A percentile compares a stretch with the other conserved stretches of the same genome.
Conservation (phyloP, 2,888 invertebrate species). For the Tholera decimalis region DNA sequence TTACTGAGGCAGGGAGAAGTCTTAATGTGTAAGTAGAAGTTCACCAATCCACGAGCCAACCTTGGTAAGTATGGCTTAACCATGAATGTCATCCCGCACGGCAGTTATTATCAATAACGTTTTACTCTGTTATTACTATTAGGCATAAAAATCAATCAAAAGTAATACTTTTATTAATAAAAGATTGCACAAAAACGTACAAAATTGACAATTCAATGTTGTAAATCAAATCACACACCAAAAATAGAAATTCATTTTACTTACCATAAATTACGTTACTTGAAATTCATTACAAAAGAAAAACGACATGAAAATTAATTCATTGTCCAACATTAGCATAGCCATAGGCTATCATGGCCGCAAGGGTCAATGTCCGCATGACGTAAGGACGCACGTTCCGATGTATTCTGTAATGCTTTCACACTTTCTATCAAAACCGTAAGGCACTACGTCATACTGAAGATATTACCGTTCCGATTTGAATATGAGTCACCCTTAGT, state of each 20-base stretch:
- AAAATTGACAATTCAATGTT: background rate
- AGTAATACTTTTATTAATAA: background rate
- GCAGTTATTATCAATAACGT: too few relatives aligned
- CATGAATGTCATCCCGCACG: too few relatives aligned
- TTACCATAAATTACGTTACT: constrained; percentile 38
- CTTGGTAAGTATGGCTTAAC: too few relatives aligned
- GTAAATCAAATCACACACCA: constrained; percentile 11
- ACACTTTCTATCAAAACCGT: constrained; percentile 72
- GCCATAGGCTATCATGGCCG: constrained; percentile 60
- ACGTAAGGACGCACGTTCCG: constrained; percentile 63
- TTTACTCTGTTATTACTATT: too few relatives aligned
- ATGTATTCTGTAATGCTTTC: constrained; percentile 65
- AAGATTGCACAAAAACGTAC: constrained; percentile 1
- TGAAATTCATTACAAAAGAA: constrained; percentile 19
- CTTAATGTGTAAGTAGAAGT: too few relatives aligned
- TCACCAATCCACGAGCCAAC: too few relatives aligned
- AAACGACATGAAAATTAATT: constrained; percentile 58
- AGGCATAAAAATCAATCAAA: background rate
- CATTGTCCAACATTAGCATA: constrained; percentile 55
- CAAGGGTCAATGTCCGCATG: constrained; percentile 57
- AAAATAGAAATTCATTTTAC: constrained; percentile 29
- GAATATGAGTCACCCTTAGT: constrained; percentile 36
- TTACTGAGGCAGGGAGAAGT: too few relatives aligned
- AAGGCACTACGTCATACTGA: constrained; percentile 44
- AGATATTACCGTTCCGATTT: constrained; percentile 32